A percentile compares a stretch with the other conserved stretches of the same genome.
Conservation (phyloP, 1,140 invertebrate species). For the Drosophila cardini region DNA sequence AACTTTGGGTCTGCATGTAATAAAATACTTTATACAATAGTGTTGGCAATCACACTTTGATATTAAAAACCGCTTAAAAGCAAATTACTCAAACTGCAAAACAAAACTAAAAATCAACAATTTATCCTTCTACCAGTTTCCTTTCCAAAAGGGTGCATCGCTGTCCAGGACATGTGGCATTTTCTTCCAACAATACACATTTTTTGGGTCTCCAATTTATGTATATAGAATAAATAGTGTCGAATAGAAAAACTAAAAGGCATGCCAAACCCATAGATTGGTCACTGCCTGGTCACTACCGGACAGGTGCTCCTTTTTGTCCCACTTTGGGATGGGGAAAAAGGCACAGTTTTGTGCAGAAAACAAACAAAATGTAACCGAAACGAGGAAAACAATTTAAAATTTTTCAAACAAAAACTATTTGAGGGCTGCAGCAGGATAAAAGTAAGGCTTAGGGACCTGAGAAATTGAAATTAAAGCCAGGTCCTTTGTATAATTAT, state of each 20-base stretch:
- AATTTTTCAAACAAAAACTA: conserved; percentile 18
- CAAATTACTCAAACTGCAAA: conserved; percentile 69
- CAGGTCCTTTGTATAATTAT: not conserved
- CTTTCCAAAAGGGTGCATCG: not conserved
- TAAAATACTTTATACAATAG: conserved; percentile 63
- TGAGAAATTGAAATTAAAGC: conserved; percentile 3
- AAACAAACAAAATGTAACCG: conserved; percentile 49
- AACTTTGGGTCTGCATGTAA: conserved; percentile 32
- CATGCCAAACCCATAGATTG: conserved; percentile 3
- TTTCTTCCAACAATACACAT: conserved; percentile 2
- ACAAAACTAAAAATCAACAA: conserved; percentile 56
- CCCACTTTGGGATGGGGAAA: not conserved
- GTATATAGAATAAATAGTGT: conserved; percentile 24
- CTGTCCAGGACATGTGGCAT: conserved; percentile 33
- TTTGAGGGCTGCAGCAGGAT: not conserved
- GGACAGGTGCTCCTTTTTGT: conserved; percentile 49
- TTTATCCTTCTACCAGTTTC: conserved; percentile 25
- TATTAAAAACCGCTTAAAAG: conserved; percentile 76
- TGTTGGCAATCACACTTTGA: conserved; percentile 53
- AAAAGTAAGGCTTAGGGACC: not conserved
- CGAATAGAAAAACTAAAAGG: conserved; percentile 8
- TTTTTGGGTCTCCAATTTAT: conserved; percentile 21
- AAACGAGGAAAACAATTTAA: conserved; percentile 47
- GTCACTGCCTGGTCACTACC: not conserved
- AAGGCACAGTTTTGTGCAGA: not conserved